phyloP scores from a whole-genome alignment of 2,113 vertebrate genomes.

The Datnioides undecimradiatus region DNA sequence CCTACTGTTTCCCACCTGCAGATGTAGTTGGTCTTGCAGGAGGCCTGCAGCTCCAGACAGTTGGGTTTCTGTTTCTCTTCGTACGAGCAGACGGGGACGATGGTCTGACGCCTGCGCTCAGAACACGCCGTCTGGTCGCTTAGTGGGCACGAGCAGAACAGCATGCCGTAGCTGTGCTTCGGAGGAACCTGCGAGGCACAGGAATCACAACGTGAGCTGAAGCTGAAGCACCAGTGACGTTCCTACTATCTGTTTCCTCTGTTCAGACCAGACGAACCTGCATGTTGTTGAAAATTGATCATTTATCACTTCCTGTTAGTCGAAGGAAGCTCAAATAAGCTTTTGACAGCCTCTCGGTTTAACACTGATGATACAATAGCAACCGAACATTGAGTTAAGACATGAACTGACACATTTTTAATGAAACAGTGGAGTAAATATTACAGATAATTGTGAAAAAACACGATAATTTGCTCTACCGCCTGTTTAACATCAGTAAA shows the following conservation, averaged over 20 bases:
- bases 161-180: slow-evolving; percentile 98
- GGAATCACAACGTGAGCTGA: too few relatives aligned
- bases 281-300: too few relatives aligned
- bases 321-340: too few relatives aligned
- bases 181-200: slow-evolving; percentile 88
- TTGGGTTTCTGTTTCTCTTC: slow-evolving; percentile 97
- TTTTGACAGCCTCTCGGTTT: background rate
- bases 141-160: slow-evolving; percentile 96
- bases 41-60: slow-evolving; percentile 82
- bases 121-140: slow-evolving; percentile 90
- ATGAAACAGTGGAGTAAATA: too few relatives aligned
- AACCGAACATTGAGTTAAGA: background rate
- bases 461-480: too few relatives aligned
- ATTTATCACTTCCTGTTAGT: too few relatives aligned
- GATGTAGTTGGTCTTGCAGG: slow-evolving; percentile 82
- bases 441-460: background rate
- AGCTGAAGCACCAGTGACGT: too few relatives aligned
- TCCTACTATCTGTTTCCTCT: background rate
- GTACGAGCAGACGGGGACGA: slow-evolving; percentile 98
- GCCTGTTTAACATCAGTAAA: background rate
- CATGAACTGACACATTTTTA: too few relatives aligned
- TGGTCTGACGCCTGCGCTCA: slow-evolving; percentile 95
- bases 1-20: slow-evolving; percentile 60
- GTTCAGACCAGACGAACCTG: background rate
- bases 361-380: background rate